Conservation (phyloP, 2,797 vertebrate genomes). For the Mionectes olivaceus region DNA sequence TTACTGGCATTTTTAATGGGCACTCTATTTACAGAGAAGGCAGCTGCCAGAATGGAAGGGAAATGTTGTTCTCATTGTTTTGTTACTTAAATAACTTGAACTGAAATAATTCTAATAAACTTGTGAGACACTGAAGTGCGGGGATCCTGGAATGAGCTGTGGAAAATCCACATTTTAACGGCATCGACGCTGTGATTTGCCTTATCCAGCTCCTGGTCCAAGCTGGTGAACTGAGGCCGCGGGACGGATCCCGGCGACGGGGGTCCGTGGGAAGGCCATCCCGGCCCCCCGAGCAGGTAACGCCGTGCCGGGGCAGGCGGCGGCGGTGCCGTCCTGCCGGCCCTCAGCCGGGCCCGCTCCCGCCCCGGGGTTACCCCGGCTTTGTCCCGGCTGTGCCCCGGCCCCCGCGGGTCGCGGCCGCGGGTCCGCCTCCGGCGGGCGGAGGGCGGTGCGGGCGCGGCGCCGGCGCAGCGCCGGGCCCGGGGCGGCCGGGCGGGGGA, state of each 20-base stretch:
- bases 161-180: accelerated
- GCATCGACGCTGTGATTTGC: accelerated
- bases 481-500: no score
- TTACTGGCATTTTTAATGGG: neutral
- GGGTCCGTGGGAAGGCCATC: accelerated
- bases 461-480: no score
- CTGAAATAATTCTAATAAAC: neutral
- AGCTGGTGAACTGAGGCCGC: accelerated
- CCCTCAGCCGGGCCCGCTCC: no score
- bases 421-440: no score
- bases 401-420: no score
- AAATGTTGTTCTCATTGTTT: neutral
- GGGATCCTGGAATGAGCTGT: accelerated
- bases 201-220: neutral
- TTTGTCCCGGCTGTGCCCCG: no score
- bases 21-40: neutral
- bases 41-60: neutral
- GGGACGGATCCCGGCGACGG: accelerated
- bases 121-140: accelerated
- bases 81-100: neutral
- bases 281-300: no score
- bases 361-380: no score
- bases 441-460: no score
- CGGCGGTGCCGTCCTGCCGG: no score
- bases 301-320: neutral